These are phyloP conservation scores for Oegoconia quadripuncta DNA, from an alignment of 2,888 invertebrate genomes.

Conservation along the genomic window DNA sequence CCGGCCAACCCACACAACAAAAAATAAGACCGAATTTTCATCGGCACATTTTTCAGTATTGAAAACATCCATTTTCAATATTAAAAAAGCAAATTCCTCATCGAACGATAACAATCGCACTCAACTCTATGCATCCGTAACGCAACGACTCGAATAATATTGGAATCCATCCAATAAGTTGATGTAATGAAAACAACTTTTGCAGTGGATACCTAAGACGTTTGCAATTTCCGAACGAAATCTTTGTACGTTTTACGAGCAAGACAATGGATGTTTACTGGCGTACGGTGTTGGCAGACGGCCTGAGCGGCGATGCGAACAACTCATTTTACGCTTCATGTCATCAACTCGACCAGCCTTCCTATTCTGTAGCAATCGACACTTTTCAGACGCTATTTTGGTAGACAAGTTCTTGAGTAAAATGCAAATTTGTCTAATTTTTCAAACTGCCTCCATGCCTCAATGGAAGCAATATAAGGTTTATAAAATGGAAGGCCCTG, in stretches of 20 bases:
- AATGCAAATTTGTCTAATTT: no score
- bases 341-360: constrained; percentile 52
- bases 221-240: constrained; percentile 68
- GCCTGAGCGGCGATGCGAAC: constrained; percentile 63
- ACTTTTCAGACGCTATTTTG: background rate
- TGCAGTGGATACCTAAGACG: constrained; percentile 55
- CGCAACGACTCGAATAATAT: constrained; percentile 68
- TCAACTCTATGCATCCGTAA: constrained; percentile 52
- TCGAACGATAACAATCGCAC: constrained; percentile 51
- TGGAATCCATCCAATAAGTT: constrained; percentile 72
- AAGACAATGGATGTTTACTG: constrained; percentile 66
- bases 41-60: constrained; percentile 15
- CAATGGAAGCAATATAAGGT: no score
- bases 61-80: constrained; percentile 28
- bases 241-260: constrained; percentile 59
- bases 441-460: no score
- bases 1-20: no score
- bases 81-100: constrained; percentile 24
- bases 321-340: constrained; percentile 71
- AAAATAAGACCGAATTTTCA: background rate
- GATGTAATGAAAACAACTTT: constrained; percentile 73
- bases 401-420: no score
- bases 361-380: constrained; percentile 53
- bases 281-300: constrained; percentile 56
- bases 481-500: no score